Evolutionary conservation across 1,140 invertebrate species (phyloP).

Genomic region (Eumaeus atala): DNA sequence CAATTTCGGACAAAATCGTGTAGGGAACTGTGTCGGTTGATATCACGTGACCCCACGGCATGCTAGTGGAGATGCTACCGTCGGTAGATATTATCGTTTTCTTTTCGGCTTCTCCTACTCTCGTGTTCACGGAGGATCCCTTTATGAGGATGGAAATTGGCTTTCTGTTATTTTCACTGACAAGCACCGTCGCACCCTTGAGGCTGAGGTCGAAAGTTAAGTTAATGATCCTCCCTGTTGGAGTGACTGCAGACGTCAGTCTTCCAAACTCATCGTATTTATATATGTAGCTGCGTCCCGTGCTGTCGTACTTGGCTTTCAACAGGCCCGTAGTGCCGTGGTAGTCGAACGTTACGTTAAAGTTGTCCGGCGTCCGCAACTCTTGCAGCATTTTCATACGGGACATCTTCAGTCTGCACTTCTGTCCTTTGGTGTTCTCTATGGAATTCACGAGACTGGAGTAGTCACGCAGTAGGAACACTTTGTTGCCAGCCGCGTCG

Average conservation of each 20-base stretch:
- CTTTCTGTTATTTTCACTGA: slow-evolving; percentile 87
- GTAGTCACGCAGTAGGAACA: slow-evolving; percentile 91
- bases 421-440: slow-evolving; percentile 94
- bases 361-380: slow-evolving; percentile 91
- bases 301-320: slow-evolving; percentile 90
- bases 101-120: slow-evolving; percentile 86
- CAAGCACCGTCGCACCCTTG: slow-evolving; percentile 90
- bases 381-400: slow-evolving; percentile 92
- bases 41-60: slow-evolving; percentile 88
- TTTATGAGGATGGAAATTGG: slow-evolving; percentile 91
- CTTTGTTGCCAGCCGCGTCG: slow-evolving; percentile 95
- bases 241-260: slow-evolving; percentile 90
- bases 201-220: slow-evolving; percentile 90
- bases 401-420: slow-evolving; percentile 91
- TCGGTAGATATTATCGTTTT: slow-evolving; percentile 87
- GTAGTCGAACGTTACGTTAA: slow-evolving; percentile 95
- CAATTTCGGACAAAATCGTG: slow-evolving; percentile 86
- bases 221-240: slow-evolving; percentile 91
- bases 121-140: slow-evolving; percentile 87
- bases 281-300: slow-evolving; percentile 94
- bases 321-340: slow-evolving; percentile 91
- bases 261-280: slow-evolving; percentile 96
- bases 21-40: slow-evolving; percentile 91
- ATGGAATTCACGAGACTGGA: slow-evolving; percentile 93
- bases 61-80: slow-evolving; percentile 85